Base-by-base conservation (phyloP, 2,113 vertebrate species). In the Cettia cetti region DNA sequence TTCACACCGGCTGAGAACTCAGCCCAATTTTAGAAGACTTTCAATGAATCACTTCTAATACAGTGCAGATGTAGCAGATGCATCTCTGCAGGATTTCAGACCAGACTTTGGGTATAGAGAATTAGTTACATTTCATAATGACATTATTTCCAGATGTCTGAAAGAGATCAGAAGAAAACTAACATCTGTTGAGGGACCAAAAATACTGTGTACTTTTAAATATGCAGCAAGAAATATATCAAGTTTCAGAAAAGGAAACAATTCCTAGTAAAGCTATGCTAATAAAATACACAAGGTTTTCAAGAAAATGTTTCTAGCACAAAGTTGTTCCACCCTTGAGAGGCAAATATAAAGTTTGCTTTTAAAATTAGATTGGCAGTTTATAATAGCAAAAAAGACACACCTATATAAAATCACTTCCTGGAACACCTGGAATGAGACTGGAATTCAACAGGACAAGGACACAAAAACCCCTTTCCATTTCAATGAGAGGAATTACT, bases 121-220 rank as follows among this genome's bases (percentile, higher is more conserved):
- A 74, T 81, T 89, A 89, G 64, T 70, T 86, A 91, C 42, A 89
- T 89, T 72, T 96, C 69, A 63, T 92, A 74, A 53, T 84, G 89
- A 86, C 56, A 76, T 90, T 85, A 85, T 79, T 93, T 92, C 91
- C 82, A 96, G 94, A 95, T 92, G 82, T 75, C 86, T 88, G 75
- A 52, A 78, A 78, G 65, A 88, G 79, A 87, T 85, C 61, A 90
- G 79, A 92, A 79, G 75, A 76, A 80, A 85, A 17, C 33, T 35
- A 93, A 86, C 93, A 79, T 71, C 66, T 85, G 92, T 54, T 76
- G 65, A 82, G 88, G 78, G 88, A 82, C 74, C 7, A 11, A 52
- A 89, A 87, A 66, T 77, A 81, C 50, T 21, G 37, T 11, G 59
- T 44, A 24, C 30, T 78, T 83, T 81, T 71, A 86, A 86, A 80